Conservation (phyloP, 2,888 invertebrate species). For the Drosophila anomalipes region DNA sequence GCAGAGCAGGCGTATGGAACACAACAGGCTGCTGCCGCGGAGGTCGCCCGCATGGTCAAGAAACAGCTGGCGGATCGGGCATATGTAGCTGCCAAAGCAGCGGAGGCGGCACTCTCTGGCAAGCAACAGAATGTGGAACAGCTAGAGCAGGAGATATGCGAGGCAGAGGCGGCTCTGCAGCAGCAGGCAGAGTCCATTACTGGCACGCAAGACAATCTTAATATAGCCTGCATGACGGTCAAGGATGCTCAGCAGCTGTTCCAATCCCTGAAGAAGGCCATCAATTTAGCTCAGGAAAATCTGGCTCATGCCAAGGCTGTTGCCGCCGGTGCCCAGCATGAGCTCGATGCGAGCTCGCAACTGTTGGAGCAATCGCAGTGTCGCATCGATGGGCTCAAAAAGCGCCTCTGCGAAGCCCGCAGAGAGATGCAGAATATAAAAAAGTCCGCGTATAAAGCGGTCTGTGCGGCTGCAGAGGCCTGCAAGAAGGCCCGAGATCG, state of each 20-base stretch:
- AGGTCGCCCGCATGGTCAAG: constrained; percentile 90
- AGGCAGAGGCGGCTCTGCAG: constrained; percentile 87
- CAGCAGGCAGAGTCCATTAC: constrained; percentile 87
- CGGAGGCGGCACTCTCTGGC: constrained; percentile 89
- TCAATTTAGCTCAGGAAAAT: constrained; percentile 86
- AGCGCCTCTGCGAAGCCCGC: constrained; percentile 88
- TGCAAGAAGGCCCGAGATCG: constrained; percentile 85
- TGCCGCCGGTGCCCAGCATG: constrained; percentile 87
- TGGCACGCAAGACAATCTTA: constrained; percentile 87
- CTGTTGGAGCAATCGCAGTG: constrained; percentile 88
- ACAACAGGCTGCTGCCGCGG: constrained; percentile 89
- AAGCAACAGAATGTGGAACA: constrained; percentile 90
- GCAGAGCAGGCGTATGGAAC: constrained; percentile 85
- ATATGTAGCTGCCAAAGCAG: constrained; percentile 89
- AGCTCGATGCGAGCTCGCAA: constrained; percentile 88
- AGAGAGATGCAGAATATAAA: constrained; percentile 89
- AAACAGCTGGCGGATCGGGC: constrained; percentile 90
- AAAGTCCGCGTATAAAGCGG: constrained; percentile 89
- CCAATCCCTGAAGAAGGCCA: constrained; percentile 84
- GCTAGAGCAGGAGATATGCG: constrained; percentile 88
- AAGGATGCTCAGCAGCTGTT: constrained; percentile 87
- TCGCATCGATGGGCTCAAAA: constrained; percentile 88
- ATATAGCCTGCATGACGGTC: constrained; percentile 87
- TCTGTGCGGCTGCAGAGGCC: constrained; percentile 89
- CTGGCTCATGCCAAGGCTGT: constrained; percentile 88